phyloP scores from a whole-genome alignment of 2,113 vertebrate species.

The Regulus satrapa region DNA sequence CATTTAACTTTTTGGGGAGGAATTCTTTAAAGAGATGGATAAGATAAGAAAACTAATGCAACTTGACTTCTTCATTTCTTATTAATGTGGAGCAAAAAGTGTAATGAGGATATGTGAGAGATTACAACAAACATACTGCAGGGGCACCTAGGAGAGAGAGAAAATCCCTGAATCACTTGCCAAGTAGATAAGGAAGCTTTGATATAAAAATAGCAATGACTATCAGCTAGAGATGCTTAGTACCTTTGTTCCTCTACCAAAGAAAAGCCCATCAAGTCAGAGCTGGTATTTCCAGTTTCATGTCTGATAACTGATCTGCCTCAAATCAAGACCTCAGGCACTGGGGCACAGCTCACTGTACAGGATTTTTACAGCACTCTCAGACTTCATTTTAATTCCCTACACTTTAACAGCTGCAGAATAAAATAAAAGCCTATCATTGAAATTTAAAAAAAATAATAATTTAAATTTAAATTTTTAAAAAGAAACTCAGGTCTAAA shows the following conservation, averaged over 20 bases:
- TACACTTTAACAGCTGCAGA: neutral
- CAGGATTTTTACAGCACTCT: neutral
- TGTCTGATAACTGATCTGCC: neutral
- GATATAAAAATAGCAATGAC: conserved; percentile 37
- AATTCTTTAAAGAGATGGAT: neutral
- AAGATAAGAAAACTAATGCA: conserved; percentile 1
- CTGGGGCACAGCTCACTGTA: neutral
- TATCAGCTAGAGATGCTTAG: neutral
- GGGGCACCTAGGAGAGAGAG: neutral
- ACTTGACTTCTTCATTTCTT: conserved; percentile 28
- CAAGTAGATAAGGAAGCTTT: conserved; percentile 36
- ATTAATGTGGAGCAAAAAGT: conserved; percentile 27
- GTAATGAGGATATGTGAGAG: conserved; percentile 2
- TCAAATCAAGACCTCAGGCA: neutral
- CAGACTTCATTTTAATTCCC: neutral
- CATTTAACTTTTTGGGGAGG: neutral
- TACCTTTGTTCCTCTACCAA: conserved; percentile 15
- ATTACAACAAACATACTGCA: conserved; percentile 32
- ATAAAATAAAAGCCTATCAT: neutral
- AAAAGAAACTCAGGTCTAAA: neutral
- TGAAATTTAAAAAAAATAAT: too few species aligned
- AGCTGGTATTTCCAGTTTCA: neutral
- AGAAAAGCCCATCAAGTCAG: neutral
- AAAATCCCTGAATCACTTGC: conserved; percentile 36
- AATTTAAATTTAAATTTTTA: neutral